Evolutionary conservation across 1,140 invertebrate species (phyloP), one percentile per base, ranked within the genome.

Genomic region (Drosophila pseudoobscura): DNA sequence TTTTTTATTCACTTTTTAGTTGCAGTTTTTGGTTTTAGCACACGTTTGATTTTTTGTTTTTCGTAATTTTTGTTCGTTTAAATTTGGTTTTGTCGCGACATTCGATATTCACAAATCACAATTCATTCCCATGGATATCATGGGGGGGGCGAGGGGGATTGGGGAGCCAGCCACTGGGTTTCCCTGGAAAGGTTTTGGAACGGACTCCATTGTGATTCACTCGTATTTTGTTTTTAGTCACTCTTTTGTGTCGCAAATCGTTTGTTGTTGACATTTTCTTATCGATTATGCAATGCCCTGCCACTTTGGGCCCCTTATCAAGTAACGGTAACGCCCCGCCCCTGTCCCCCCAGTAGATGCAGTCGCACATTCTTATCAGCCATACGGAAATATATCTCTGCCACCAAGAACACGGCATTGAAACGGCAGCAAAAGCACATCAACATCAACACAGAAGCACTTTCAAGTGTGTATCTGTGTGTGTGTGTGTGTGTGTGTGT

Each of bases 231-330:
- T 53, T 44, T 65, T 74, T 64, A 59, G 60, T 71, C 45, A 71
- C 22, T 43, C 45, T n/a, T 6, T 65, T 47, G 17, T 29, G 24
- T 45, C 11, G 17, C 26, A 47, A 57, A 54, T 44, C 59, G 31
- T 35, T 39, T 49, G 22, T 49, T 78, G 41, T 26, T 55, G 45
- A 15, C 8, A 22, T 17, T 15, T 11, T 70, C 55, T 80, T 80
- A 80, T 80, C 78, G 61, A 45, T 76, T 78, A 80, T 76, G 78
- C 78, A 77, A 80, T 69, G 46, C 59, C 26, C 41, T 24, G 1
- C 15, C 41, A 39, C 46, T 22, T 20, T 13, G 8, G 1, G 2
- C 3, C 11, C 11, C 46, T 53, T 80, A 79, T 80, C 77, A 64
- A 58, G 54, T 31, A 31, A 9, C 31, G 31, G 31, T 9, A 31